These are phyloP conservation scores for Pseudomyrmex dendroicus DNA, from an alignment of 1,140 invertebrate genomes.

Conservation along the genomic window DNA sequence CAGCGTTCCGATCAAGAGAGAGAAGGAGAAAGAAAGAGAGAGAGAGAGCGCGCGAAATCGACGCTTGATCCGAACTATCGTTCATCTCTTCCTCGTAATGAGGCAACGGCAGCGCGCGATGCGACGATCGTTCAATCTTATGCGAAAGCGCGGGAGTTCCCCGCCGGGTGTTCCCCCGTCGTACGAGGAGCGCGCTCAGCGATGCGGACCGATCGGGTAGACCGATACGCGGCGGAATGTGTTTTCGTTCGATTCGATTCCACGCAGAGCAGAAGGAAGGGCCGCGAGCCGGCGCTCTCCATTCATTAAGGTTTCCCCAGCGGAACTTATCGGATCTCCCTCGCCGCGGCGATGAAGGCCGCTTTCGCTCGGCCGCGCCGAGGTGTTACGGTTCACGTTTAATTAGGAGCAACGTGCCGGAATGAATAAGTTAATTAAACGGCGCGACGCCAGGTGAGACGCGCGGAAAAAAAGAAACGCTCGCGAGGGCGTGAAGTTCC, in stretches of 20 bases:
- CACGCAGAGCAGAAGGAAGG: slow-evolving; percentile 7
- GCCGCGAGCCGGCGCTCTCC: slow-evolving; percentile 72
- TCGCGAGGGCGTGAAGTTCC: neutral
- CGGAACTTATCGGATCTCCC: slow-evolving; percentile 78
- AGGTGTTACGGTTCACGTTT: slow-evolving; percentile 84
- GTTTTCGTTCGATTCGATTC: slow-evolving; percentile 63
- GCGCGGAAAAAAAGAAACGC: slow-evolving; percentile 44
- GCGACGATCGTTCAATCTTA: slow-evolving; percentile 43
- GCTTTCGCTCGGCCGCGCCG: slow-evolving; percentile 71
- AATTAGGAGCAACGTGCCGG: slow-evolving; percentile 79
- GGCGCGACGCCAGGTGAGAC: slow-evolving; percentile 35
- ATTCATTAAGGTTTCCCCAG: slow-evolving; percentile 80
- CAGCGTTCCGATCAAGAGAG: slow-evolving; percentile 4
- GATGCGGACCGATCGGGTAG: slow-evolving; percentile 56
- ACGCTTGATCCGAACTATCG: slow-evolving; percentile 37
- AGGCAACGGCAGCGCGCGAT: slow-evolving; percentile 44
- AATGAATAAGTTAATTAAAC: slow-evolving; percentile 84
- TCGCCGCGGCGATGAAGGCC: slow-evolving; percentile 67
- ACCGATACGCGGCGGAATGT: slow-evolving; percentile 62
- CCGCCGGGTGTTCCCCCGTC: neutral
- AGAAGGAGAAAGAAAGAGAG: too few relatives aligned
- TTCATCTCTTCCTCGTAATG: slow-evolving; percentile 41
- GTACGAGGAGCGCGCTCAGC: slow-evolving; percentile 34
- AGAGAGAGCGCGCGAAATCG: neutral
- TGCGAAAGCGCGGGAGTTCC: slow-evolving; percentile 44